Base-by-base conservation (phyloP, 2,113 vertebrate genomes). In the Calyptomena viridis region DNA sequence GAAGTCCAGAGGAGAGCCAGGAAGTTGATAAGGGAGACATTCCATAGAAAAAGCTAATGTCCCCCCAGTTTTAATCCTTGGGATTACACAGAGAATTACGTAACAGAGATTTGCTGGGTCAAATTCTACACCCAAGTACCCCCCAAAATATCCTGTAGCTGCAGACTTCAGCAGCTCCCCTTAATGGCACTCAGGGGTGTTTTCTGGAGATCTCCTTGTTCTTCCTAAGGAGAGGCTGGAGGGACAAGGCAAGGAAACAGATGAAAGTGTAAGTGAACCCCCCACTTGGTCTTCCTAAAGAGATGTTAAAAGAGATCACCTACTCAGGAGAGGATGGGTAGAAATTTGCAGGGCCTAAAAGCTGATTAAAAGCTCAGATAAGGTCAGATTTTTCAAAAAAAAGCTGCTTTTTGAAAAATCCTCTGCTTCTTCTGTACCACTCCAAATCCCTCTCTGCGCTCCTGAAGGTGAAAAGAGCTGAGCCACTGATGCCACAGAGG, bases 321-420 rank as follows among this genome's bases (percentile, higher is more conserved):
- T 88, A 20, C 88, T 95, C 80, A 95, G 42, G 85, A 88, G 85
- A 86, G 83, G 83, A 87, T 81, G 79, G 90, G 33, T 83, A 88
- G 75, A 88, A 62, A 81, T 84, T 84, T 90, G 55, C 83, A 80
- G 85, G 72, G 63, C 77, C 83, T 86, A 39, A 94, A 95, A 94
- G 76, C 76, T 90, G 94, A 94, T 85, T 93, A 96, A 77, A 95
- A 95, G 67, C 94, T 90, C 90, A 77, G 93, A 94, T 97, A 93
- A 93, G 94, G 86, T 17, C 83, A 93, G 83, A 39, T 77, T 86
- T 93, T 93, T 83, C 88, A 68, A 67, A 79, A 67, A 79, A 83
- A 96, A 95, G 84, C 82, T 40, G 40, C 93, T 95, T 94, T 95
- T 95, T 37, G 37, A 90, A 95, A 96, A 96, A 60, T 85, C 68